Evolutionary conservation across 2,797 vertebrate species (phyloP).

Genomic region (Danio jaintianensis): DNA sequence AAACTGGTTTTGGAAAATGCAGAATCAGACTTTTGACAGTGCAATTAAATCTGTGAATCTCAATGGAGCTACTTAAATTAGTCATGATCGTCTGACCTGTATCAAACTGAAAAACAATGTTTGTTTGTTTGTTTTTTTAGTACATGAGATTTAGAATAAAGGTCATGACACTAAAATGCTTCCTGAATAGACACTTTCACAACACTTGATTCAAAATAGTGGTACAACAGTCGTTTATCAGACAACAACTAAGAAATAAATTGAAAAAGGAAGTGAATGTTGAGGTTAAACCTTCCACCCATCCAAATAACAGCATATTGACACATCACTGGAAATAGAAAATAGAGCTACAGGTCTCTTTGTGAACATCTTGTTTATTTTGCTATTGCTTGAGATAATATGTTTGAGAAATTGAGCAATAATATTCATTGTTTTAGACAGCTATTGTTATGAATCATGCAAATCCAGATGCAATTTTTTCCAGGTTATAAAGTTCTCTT

Average conservation of each 20-base stretch:
- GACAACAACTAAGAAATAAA: neutral
- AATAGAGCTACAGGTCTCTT: neutral
- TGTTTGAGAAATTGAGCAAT: neutral
- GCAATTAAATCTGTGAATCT: neutral
- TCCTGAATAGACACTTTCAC: neutral
- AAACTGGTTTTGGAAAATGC: neutral
- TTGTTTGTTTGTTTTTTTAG: neutral
- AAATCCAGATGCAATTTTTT: neutral
- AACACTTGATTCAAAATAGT: neutral
- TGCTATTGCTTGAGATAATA: neutral
- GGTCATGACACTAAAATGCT: neutral
- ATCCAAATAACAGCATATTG: neutral
- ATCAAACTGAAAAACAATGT: neutral
- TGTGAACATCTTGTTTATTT: constrained; percentile 13
- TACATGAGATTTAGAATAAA: neutral
- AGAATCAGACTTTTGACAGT: neutral
- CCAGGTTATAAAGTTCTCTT: neutral
- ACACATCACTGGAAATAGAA: neutral
- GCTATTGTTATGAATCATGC: neutral
- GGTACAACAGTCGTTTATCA: neutral
- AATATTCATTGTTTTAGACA: neutral
- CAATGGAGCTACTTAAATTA: neutral
- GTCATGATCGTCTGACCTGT: neutral
- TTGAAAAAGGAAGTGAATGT: neutral
- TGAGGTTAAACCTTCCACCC: neutral